phyloP scores from a whole-genome alignment of 1,140 invertebrate genomes.

The Drosophila grimshawi region DNA sequence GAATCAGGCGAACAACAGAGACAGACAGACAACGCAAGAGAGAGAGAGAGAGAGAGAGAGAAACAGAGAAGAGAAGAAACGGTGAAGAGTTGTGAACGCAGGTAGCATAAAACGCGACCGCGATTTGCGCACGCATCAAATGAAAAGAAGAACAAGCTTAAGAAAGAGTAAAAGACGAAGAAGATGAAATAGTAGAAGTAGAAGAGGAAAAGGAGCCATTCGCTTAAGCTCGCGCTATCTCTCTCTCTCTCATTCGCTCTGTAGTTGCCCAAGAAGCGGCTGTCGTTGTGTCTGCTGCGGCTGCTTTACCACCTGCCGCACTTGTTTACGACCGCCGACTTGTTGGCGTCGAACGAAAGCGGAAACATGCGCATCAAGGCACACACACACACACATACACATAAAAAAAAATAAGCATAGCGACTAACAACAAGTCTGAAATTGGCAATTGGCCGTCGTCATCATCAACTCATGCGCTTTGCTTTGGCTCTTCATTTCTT shows the following conservation, averaged over 20 bases:
- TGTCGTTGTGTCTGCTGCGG: neutral
- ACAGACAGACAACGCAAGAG: too few relatives aligned
- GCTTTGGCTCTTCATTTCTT: slow-evolving; percentile 20
- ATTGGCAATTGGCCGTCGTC: slow-evolving; percentile 18
- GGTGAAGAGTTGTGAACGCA: slow-evolving; percentile 11
- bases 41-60: neutral
- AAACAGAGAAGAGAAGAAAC: slow-evolving; percentile 15
- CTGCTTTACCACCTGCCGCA: slow-evolving; percentile 48
- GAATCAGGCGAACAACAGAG: too few relatives aligned
- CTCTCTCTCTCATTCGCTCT: too few relatives aligned
- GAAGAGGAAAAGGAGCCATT: neutral
- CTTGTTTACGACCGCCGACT: slow-evolving; percentile 48
- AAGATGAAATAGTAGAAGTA: too few relatives aligned
- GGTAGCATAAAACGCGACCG: slow-evolving; percentile 33
- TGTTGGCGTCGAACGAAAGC: slow-evolving; percentile 43
- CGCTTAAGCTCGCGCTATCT: neutral
- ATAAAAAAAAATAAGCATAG: slow-evolving; percentile 2
- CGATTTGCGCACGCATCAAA: slow-evolving; percentile 48
- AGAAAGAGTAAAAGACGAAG: neutral
- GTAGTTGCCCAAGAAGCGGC: too few relatives aligned
- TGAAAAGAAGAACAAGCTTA: neutral
- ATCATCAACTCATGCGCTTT: slow-evolving; percentile 27
- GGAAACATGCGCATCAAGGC: slow-evolving; percentile 52
- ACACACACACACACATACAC: slow-evolving; percentile 12
- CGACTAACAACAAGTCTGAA: slow-evolving; percentile 37